Evolutionary conservation across 2,888 invertebrate species (phyloP).

Genomic region (Leptinotarsa tumamoca): DNA sequence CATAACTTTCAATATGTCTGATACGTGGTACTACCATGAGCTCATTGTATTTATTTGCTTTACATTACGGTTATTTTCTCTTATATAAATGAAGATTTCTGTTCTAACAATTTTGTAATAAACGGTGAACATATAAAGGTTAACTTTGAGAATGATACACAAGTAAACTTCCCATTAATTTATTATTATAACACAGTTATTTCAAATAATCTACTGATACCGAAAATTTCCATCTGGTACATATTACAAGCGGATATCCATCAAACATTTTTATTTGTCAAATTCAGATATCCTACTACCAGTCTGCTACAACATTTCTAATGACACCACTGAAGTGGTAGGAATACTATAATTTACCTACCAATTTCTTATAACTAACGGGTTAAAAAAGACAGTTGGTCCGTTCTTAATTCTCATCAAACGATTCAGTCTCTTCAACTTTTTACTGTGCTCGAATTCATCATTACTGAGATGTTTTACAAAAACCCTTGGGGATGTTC

Average conservation of each 20-base stretch:
- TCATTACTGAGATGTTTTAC: background rate
- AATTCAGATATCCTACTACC: background rate
- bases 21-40: too few species aligned
- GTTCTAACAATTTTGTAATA: too few species aligned
- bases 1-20: too few species aligned
- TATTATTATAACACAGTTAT: background rate
- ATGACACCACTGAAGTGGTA: background rate
- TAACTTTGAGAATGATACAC: too few species aligned
- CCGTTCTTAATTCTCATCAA: background rate
- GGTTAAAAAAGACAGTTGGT: background rate
- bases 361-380: background rate
- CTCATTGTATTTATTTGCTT: too few species aligned
- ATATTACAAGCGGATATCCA: background rate
- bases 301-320: slow-evolving; percentile 5
- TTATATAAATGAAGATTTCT: too few species aligned
- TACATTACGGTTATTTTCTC: too few species aligned
- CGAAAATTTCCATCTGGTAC: background rate
- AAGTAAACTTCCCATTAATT: background rate
- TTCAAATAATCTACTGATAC: background rate
- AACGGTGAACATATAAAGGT: too few species aligned
- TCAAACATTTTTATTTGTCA: background rate
- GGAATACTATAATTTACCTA: background rate
- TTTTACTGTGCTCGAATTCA: background rate
- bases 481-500: background rate
- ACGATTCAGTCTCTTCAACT: background rate